phyloP scores from a whole-genome alignment of 2,797 vertebrate species.

The Pseudochirops corinnae region DNA sequence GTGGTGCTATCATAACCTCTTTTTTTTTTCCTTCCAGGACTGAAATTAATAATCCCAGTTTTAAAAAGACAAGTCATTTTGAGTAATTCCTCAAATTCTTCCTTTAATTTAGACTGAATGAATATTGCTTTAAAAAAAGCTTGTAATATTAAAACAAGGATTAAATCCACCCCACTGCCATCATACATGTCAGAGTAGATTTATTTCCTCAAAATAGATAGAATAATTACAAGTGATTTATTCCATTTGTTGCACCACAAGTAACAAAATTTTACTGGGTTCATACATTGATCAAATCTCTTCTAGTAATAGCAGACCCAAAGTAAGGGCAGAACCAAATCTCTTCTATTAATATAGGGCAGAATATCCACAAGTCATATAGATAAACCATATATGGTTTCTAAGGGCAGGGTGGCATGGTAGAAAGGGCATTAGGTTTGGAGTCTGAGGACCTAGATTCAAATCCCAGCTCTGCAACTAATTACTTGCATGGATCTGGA shows the following conservation, averaged over 20 bases:
- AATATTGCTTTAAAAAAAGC: not conserved
- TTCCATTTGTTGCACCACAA: not conserved
- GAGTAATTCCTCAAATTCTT: not conserved
- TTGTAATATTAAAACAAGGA: not conserved
- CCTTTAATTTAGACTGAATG: not conserved
- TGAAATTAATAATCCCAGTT: slow-evolving; percentile 28
- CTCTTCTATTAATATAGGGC: not conserved
- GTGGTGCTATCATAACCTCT: slow-evolving; percentile 52
- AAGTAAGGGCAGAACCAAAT: not conserved
- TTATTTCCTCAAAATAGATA: not conserved
- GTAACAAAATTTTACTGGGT: not conserved
- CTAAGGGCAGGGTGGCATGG: not conserved
- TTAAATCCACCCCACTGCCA: not conserved
- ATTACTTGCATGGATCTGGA: not conserved
- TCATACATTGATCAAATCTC: not conserved
- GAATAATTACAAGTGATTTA: not conserved
- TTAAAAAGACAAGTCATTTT: not conserved
- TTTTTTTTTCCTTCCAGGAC: slow-evolving; percentile 44
- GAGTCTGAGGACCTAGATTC: not conserved
- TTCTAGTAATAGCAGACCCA: too few species aligned
- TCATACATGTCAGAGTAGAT: not conserved
- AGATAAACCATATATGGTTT: not conserved
- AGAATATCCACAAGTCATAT: not conserved
- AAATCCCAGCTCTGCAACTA: not conserved
- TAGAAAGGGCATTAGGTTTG: not conserved